phyloP scores from a whole-genome alignment of 2,113 vertebrate species.

The Stegastes partitus region DNA sequence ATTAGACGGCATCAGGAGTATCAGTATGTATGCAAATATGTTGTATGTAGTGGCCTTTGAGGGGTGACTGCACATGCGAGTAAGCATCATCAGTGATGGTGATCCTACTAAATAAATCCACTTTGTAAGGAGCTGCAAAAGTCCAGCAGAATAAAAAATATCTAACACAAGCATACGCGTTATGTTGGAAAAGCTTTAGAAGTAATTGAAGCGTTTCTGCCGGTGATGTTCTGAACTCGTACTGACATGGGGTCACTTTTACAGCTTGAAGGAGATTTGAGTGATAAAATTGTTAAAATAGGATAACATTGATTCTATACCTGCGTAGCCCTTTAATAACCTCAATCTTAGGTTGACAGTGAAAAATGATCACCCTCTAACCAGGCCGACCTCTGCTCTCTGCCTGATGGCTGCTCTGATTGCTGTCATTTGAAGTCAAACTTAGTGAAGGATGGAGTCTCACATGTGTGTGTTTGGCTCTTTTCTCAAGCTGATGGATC shows the following conservation, averaged over 20 bases:
- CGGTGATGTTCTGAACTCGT: no score
- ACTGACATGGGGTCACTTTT: slow-evolving; percentile 5
- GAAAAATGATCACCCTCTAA: slow-evolving; percentile 1
- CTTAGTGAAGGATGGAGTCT: not conserved
- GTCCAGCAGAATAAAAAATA: not conserved
- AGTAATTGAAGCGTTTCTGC: no score
- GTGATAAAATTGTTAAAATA: not conserved
- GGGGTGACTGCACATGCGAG: not conserved
- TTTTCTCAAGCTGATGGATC: slow-evolving; percentile 36
- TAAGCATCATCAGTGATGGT: no score
- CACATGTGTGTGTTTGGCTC: slow-evolving; percentile 38
- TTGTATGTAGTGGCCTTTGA: no score
- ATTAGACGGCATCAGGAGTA: no score
- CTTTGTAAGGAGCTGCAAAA: not conserved
- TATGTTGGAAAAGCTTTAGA: not conserved
- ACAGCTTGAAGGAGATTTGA: slow-evolving; percentile 17
- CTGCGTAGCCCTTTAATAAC: not conserved
- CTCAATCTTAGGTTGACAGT: not conserved
- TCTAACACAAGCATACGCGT: not conserved
- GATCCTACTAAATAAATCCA: not conserved
- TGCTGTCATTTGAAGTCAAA: slow-evolving; percentile 8
- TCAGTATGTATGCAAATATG: no score
- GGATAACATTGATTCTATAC: not conserved
- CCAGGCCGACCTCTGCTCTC: slow-evolving; percentile 25
- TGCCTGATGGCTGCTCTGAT: slow-evolving; percentile 25